Base-by-base conservation (phyloP, 2,113 vertebrate genomes). In the Scomber japonicus region DNA sequence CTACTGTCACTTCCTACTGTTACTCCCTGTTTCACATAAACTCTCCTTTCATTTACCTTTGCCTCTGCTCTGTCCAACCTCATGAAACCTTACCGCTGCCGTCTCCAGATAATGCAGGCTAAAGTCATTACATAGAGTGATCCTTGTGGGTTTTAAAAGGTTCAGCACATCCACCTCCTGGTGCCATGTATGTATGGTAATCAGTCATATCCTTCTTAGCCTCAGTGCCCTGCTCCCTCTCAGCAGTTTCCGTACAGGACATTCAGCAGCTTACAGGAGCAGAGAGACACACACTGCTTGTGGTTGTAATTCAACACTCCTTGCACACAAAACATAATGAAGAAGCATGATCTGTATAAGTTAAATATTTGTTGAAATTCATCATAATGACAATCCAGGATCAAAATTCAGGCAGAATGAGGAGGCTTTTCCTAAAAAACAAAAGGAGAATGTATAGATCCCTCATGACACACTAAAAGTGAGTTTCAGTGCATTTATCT, bases 101-200 rank as follows among this genome's bases (percentile, higher is more conserved):
- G 56, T 81, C 62, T 56, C 59, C 67, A 75, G 72, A 82, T 87
- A 85, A 83, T 74, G 49, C 76, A 71, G 70, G 57, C 75, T 87
- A 81, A 83, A 78, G 60, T 35, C 78, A 69, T 87, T 87, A 84
- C 54, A 46, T 6, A 46, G 24, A 86, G 80, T 66, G 49, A 85
- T 80, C 61, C 46, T 72, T 83, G 80, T 45, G 81, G 83, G 60
- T 83, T 88, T 82, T 84, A 82, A 90, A 89, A 87, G 86, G 80
- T 68, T 57, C 63, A 66, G 81, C 54, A 63, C 68, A 67, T 71
- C 66, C 46, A 55, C 14, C 68, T 72, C 63, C 59, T 24, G 62
- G 21, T 78, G 69, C 60, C 50, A 56, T 66, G 54, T 68, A 73
- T 78, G 67, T 75, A 76, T 62, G 54, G 44, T 83, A 75, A 82